Evolutionary conservation across 2,797 vertebrate species (phyloP).

Genomic region (Urocyon cinereoargenteus): DNA sequence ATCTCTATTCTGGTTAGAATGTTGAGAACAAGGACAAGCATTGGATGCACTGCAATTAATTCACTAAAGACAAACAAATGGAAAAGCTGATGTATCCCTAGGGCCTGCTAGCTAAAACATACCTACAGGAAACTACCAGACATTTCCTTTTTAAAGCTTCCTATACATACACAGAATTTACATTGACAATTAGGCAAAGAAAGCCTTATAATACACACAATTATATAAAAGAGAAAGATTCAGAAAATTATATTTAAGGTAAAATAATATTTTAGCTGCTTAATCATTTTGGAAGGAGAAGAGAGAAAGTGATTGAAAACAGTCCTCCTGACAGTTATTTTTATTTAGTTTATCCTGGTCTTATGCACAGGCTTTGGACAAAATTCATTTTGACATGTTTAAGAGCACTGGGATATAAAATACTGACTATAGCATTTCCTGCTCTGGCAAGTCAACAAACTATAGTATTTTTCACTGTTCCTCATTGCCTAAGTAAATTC

Average conservation of each 20-base stretch:
- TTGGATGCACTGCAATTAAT: background rate
- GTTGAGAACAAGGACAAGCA: background rate
- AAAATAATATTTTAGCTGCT: constrained; percentile 55
- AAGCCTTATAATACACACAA: background rate
- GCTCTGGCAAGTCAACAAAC: constrained; percentile 68
- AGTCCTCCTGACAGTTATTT: constrained; percentile 65
- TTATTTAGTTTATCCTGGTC: constrained; percentile 67
- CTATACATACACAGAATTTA: background rate
- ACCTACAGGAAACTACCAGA: background rate
- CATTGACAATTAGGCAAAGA: constrained; percentile 30
- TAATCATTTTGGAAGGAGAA: constrained; percentile 23
- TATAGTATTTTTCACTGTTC: constrained; percentile 51
- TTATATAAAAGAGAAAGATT: constrained; percentile 51
- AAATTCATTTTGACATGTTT: constrained; percentile 79
- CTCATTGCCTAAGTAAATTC: constrained; percentile 77
- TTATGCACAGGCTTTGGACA: constrained; percentile 69
- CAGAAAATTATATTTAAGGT: constrained; percentile 47
- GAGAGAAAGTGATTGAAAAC: constrained; percentile 61
- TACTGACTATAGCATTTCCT: constrained; percentile 68
- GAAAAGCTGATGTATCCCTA: background rate
- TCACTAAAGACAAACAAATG: background rate
- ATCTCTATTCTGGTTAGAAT: constrained; percentile 17
- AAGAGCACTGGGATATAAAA: constrained; percentile 71
- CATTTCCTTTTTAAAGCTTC: background rate
- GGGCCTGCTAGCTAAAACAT: constrained; percentile 40